Evolutionary conservation across 2,888 invertebrate genomes (phyloP).

Genomic region (Sesamia inferens): DNA sequence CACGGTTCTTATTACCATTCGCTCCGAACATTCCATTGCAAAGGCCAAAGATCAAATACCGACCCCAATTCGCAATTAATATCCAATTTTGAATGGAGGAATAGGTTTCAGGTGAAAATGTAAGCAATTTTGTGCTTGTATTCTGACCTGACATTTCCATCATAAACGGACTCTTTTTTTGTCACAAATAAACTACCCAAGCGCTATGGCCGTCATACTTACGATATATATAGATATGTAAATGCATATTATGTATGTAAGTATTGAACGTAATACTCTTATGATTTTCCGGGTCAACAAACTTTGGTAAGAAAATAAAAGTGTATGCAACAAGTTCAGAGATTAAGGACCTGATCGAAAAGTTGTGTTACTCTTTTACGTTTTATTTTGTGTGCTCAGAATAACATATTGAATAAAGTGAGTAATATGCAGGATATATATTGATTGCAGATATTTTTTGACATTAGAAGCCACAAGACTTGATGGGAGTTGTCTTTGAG

Average conservation of each 20-base stretch:
- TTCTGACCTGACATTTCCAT: conserved; percentile 10
- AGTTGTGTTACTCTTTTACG: neutral
- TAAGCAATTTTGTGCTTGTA: conserved; percentile 15
- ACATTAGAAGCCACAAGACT: neutral
- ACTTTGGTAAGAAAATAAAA: conserved; percentile 48
- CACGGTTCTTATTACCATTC: conserved; percentile 22
- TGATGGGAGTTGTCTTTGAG: neutral
- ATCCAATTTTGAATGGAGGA: conserved; percentile 36
- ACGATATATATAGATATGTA: conserved; percentile 2
- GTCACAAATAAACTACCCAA: conserved; percentile 31
- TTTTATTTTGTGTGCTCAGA: conserved; percentile 31
- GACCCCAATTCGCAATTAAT: conserved; percentile 22
- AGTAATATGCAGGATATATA: neutral
- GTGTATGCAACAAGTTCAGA: conserved; percentile 27
- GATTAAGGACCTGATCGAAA: conserved; percentile 17
- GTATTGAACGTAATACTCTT: conserved; percentile 36
- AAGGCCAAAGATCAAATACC: conserved; percentile 40
- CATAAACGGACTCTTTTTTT: neutral
- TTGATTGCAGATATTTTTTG: neutral
- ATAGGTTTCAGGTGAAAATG: conserved; percentile 16
- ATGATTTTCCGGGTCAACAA: conserved; percentile 65
- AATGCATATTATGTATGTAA: neutral
- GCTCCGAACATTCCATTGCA: conserved; percentile 20
- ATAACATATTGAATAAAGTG: conserved; percentile 34
- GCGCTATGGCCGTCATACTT: conserved; percentile 10